phyloP scores from a whole-genome alignment of 2,888 invertebrate genomes.

The Pherbina coryleti region DNA sequence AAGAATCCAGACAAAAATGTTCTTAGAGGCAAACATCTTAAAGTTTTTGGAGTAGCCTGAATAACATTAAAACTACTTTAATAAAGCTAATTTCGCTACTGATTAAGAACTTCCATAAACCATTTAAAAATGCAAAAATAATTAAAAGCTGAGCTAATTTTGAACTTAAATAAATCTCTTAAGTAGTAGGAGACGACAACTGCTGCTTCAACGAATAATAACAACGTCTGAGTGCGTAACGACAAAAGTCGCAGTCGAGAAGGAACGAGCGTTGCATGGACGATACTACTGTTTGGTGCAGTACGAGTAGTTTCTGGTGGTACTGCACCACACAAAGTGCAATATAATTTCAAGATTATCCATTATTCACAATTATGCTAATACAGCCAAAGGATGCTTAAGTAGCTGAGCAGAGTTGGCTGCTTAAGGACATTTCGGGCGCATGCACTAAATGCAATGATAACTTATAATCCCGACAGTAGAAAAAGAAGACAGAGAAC shows the following conservation, averaged over 20 bases:
- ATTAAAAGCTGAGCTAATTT: too few relatives aligned
- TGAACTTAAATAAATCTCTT: background rate
- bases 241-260: background rate
- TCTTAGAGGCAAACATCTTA: too few relatives aligned
- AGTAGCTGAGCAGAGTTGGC: background rate
- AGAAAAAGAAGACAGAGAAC: background rate
- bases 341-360: slow-evolving; percentile 19
- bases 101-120: too few relatives aligned
- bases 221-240: background rate
- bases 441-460: slow-evolving; percentile 18
- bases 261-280: background rate
- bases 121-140: too few relatives aligned
- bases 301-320: background rate
- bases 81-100: too few relatives aligned
- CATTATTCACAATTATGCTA: slow-evolving; percentile 36
- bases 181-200: background rate
- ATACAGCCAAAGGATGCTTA: slow-evolving; percentile 26
- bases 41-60: too few relatives aligned
- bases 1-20: too few relatives aligned
- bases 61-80: too few relatives aligned
- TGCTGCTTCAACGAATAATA: background rate
- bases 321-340: background rate
- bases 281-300: background rate
- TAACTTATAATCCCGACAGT: slow-evolving; percentile 7
- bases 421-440: background rate